Conservation (phyloP, 2,888 invertebrate genomes). For the Dexiosoma caninum region DNA sequence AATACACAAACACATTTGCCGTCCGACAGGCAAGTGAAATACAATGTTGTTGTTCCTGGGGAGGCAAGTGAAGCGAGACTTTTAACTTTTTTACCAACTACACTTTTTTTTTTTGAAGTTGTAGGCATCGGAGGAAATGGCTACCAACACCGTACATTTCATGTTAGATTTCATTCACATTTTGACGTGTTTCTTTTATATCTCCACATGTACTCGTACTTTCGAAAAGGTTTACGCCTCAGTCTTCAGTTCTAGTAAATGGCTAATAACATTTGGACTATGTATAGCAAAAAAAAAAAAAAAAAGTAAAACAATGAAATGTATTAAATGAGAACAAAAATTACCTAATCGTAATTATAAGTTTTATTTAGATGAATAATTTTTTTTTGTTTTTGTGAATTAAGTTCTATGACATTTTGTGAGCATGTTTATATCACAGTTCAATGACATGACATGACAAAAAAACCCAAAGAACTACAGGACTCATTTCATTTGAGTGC, state of each 20-base stretch:
- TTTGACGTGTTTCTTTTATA: conserved; percentile 20
- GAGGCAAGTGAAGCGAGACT: conserved; percentile 62
- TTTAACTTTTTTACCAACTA: conserved; percentile 33
- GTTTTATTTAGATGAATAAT: conserved; percentile 30
- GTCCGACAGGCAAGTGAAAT: conserved; percentile 15
- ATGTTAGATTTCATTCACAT: conserved; percentile 52
- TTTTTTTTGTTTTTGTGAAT: background rate
- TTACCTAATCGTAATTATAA: conserved; percentile 59
- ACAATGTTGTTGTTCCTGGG: conserved; percentile 45
- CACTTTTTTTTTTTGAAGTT: conserved; percentile 9
- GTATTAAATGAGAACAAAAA: conserved; percentile 20
- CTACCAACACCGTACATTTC: conserved; percentile 52
- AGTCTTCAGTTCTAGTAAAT: conserved; percentile 40
- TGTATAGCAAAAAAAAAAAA: conserved; percentile 20
- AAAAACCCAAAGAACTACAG: background rate
- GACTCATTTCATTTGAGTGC: background rate
- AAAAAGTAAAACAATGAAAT: conserved; percentile 25
- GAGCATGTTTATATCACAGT: conserved; percentile 19
- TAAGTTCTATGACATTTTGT: conserved; percentile 14
- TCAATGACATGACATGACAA: background rate
- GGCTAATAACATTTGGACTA: conserved; percentile 37
- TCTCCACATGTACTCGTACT: conserved; percentile 15
- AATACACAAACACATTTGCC: conserved; percentile 22
- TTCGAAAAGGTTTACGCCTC: conserved; percentile 58
- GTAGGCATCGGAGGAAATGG: conserved; percentile 54